Evolutionary conservation across 2,113 vertebrate species (phyloP), one percentile per base, ranked within the genome.

Genomic region (Indicator maculatus): DNA sequence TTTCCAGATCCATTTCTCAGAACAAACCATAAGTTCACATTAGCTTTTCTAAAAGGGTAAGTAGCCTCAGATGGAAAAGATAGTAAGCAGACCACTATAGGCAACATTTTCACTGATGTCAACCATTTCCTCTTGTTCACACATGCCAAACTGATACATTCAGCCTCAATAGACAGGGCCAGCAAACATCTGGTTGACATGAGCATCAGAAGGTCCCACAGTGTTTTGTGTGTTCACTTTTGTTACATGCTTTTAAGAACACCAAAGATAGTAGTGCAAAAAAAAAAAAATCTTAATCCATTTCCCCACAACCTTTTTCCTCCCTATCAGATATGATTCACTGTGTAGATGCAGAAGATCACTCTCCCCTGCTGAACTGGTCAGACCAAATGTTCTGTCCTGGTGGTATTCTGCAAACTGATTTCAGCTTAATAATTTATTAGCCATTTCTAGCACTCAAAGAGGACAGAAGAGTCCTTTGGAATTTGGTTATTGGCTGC

Each of bases 161-260:
- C 79, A 87, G 90, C 52, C 14, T 13, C 41, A 63, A 80, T 15
- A 88, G 81, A 58, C 86, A 82, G 91, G 83, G 92, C 94, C 92
- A 92, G 81, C 86, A 93, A 94, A 94, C 86, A 92, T 92, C 95
- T 96, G 93, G 65, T 44, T 89, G 91, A 95, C 89, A 92, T 3
- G 2, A 90, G 66, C 79, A 82, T 26, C 74, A 72, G 74, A 86
- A 93, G 89, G 70, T 87, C 66, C 55, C 83, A 52, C 30, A 65
- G 17, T 9, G 55, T 41, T 69, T 12, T 45, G 73, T 66, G 63
- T 5, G 90, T 65, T 44, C 61, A 44, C 58, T 84, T 90, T 38
- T 65, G 60, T 39, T 84, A 72, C 4, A 5, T n/a, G 50, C 50
- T 61, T 92, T 81, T 60, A 65, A 92, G 20, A 58, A 86, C 23